Evolutionary conservation across 2,888 invertebrate genomes (phyloP), one percentile per base, ranked within the genome.

Genomic region (Axea sp.): DNA sequence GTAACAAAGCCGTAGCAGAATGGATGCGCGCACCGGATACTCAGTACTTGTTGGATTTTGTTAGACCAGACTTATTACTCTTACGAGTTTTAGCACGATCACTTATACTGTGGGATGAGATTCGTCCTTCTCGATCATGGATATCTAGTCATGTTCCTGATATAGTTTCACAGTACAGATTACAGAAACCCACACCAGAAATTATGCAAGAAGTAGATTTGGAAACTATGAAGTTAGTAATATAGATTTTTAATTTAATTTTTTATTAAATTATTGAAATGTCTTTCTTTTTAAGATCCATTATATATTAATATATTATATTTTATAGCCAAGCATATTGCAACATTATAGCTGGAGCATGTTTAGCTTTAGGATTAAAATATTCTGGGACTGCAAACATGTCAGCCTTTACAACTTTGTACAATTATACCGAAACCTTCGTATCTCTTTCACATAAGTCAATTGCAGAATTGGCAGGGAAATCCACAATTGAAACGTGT

Each of bases 271-370:
- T 11, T 24, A 7, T n/a, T n/a, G n/a, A n/a, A n/a, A n/a, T n/a
- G n/a, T n/a, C n/a, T n/a, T n/a, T n/a, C n/a, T n/a, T n/a, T n/a
- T n/a, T n/a, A n/a, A n/a, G n/a, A n/a, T n/a, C n/a, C n/a, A n/a
- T n/a, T n/a, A n/a, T n/a, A n/a, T n/a, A n/a, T n/a, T n/a, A n/a
- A n/a, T n/a, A n/a, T n/a, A n/a, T n/a, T n/a, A n/a, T n/a, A n/a
- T n/a, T n/a, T 41, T 41, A 0, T 12, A 41, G 96, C 81, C 98
- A 98, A 90, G 97, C 97, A 0, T 99, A 97, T 88, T 97, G 98
- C 88, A 98, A 98, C 88, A 96, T 98, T 75, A 91, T 97, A 67
- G 94, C 97, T 0, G 99, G 99, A 9, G 97, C 96, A 0, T 96
- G 97, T 79, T 94, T 99, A 90, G 95, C 96, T 3, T 88, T 99